Base-by-base conservation (phyloP, 2,888 invertebrate genomes). In the Parascotia fuliginaria region DNA sequence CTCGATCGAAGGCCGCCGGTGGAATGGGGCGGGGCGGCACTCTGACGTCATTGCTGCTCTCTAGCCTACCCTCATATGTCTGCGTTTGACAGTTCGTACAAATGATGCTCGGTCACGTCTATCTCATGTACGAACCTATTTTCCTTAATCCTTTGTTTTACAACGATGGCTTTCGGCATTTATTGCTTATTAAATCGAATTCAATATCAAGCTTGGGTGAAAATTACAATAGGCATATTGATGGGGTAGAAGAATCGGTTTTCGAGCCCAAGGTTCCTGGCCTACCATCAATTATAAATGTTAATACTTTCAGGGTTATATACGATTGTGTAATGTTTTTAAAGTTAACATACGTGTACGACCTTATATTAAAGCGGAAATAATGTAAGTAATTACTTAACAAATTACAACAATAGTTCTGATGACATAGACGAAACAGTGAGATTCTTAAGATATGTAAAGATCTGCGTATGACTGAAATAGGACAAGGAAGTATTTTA, bases 51-150 rank as follows among this genome's bases (percentile, higher is more conserved):
- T 50, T 33, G 50, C 42, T 54, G 63, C 62, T 70, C 67, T 65
- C 62, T 36, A 65, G 57, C 60, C 68, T 73, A 73, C 73, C 73
- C 75, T 73, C 71, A 68, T 70, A 65, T 52, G 62, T 61, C 66
- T 77, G 77, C 48, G 43, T 57, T 70, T 73, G 79, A 75, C 79
- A 77, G 72, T 56, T 61, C 60, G 49, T 65, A 74, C 73, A 71
- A 75, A 73, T 69, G 67, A 73, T 70, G 61, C 64, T 61, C 60
- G 45, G 59, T 63, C 69, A 62, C 56, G 60, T 60, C 57, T 51
- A 67, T 65, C 69, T 60, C 63, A 41, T 52, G 40, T 36, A 32
- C 41, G 46, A 62, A 49, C 68, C 63, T 55, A 59, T 60, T 56
- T 57, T 34, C 42, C 40, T 42, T 39, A 22, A 29, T 39, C 58